These are phyloP conservation scores for Morpho helenor DNA, from an alignment of 2,888 invertebrate species.

Conservation along the genomic window DNA sequence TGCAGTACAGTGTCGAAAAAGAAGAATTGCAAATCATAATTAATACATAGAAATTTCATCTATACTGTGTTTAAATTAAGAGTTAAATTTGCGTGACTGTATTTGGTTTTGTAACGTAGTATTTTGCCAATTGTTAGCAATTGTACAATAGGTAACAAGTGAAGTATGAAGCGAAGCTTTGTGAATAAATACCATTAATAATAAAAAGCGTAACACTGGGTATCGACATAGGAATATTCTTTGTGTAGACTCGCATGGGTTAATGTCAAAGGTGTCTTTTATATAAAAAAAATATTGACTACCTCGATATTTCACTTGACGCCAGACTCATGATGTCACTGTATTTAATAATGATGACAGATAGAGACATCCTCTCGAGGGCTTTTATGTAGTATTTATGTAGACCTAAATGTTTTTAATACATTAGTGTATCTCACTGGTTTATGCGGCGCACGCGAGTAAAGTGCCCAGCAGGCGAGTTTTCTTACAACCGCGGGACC, in stretches of 20 bases:
- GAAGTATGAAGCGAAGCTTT: constrained; percentile 10
- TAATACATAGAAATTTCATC: background rate
- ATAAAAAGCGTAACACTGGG: background rate
- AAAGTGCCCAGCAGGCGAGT: too few relatives aligned
- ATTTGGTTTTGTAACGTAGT: background rate
- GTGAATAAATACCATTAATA: constrained; percentile 7
- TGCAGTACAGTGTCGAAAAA: background rate
- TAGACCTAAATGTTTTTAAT: too few relatives aligned
- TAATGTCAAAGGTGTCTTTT: background rate
- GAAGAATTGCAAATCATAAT: background rate
- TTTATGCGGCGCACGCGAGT: too few relatives aligned
- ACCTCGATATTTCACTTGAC: too few relatives aligned
- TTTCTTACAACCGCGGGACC: too few relatives aligned
- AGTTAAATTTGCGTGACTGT: background rate
- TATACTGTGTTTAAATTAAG: background rate
- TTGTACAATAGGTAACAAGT: constrained; percentile 1
- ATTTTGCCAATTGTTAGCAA: constrained; percentile 13
- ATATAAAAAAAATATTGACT: too few relatives aligned
- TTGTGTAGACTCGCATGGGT: constrained; percentile 2
- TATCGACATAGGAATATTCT: constrained; percentile 8
- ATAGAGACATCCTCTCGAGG: too few relatives aligned
- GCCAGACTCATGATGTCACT: too few relatives aligned
- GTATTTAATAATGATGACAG: too few relatives aligned
- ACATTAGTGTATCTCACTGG: too few relatives aligned
- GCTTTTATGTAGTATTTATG: too few relatives aligned